A percentile compares a stretch with the other conserved stretches of the same genome.
Evolutionary conservation across 2,888 invertebrate species (phyloP).

Genomic region (Monopis laevigella): DNA sequence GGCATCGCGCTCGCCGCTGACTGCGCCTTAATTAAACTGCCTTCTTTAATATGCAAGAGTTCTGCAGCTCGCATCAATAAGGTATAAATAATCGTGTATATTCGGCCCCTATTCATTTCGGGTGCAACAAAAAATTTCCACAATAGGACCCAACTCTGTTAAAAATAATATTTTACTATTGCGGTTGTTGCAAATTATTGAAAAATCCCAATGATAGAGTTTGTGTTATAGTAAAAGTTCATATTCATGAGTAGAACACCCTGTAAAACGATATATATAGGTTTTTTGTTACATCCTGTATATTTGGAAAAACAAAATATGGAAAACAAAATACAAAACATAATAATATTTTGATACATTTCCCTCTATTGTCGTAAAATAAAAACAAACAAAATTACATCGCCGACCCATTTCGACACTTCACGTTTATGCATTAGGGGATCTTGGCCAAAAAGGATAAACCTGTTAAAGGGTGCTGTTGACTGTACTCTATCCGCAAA

Average conservation of each 20-base stretch:
- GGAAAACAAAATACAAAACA: slow-evolving; percentile 11
- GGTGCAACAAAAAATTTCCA: too few species aligned
- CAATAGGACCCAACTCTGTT: too few species aligned
- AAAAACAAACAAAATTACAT: slow-evolving; percentile 19
- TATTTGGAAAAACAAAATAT: slow-evolving; percentile 10
- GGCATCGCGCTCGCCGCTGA: slow-evolving; percentile 18
- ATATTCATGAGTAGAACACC: too few species aligned
- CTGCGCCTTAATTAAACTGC: slow-evolving; percentile 20
- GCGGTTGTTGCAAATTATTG: too few species aligned
- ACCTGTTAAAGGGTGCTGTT: slow-evolving; percentile 50
- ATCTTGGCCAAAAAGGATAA: slow-evolving; percentile 21
- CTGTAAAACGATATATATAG: background rate
- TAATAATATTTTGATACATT: too few species aligned
- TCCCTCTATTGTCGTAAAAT: slow-evolving; percentile 14
- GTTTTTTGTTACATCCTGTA: background rate
- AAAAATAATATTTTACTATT: too few species aligned
- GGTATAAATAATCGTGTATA: too few species aligned
- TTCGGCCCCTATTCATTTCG: too few species aligned
- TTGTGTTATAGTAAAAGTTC: too few species aligned
- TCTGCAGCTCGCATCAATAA: too few species aligned
- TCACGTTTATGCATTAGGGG: slow-evolving; percentile 19
- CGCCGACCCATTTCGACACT: slow-evolving; percentile 18
- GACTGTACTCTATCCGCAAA: slow-evolving; percentile 53
- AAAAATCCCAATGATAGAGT: too few species aligned
- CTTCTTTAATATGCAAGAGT: too few species aligned